phyloP scores from a whole-genome alignment of 2,888 invertebrate genomes.

The Phortica magna region DNA sequence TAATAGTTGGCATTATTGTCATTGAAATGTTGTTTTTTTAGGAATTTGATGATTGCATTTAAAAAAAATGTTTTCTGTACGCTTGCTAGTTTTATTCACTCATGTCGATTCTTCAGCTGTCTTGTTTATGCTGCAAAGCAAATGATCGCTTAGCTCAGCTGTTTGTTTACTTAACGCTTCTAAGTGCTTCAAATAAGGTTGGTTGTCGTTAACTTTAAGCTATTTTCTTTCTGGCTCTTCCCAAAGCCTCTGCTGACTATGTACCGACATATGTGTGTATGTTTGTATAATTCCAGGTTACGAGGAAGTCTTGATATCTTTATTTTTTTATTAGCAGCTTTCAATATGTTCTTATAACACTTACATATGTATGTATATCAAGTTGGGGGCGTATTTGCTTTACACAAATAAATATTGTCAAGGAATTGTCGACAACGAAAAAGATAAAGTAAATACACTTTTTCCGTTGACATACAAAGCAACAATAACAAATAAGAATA shows the following conservation, averaged over 20 bases:
- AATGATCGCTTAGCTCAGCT: background rate
- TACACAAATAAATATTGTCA: slow-evolving; percentile 63
- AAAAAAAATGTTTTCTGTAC: too few species aligned
- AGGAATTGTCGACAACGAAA: background rate
- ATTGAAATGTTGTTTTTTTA: too few species aligned
- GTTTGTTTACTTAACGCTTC: slow-evolving; percentile 5
- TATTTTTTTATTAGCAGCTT: background rate
- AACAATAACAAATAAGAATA: background rate
- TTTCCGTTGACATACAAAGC: background rate
- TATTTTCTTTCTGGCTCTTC: background rate
- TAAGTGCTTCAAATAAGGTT: background rate
- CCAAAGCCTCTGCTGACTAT: too few species aligned
- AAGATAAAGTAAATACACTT: slow-evolving; percentile 33
- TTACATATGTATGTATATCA: background rate
- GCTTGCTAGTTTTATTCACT: too few species aligned
- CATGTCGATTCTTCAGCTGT: too few species aligned
- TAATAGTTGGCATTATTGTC: too few species aligned
- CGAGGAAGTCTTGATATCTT: too few species aligned
- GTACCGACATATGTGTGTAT: too few species aligned
- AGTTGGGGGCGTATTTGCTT: slow-evolving; percentile 68
- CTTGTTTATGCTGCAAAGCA: too few species aligned
- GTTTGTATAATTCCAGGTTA: background rate
- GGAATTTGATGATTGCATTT: too few species aligned
- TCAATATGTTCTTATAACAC: background rate
- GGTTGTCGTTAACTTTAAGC: background rate